Evolutionary conservation across 2,797 vertebrate species (phyloP), one percentile per base, ranked within the genome.

Genomic region (Mionectes olivaceus): DNA sequence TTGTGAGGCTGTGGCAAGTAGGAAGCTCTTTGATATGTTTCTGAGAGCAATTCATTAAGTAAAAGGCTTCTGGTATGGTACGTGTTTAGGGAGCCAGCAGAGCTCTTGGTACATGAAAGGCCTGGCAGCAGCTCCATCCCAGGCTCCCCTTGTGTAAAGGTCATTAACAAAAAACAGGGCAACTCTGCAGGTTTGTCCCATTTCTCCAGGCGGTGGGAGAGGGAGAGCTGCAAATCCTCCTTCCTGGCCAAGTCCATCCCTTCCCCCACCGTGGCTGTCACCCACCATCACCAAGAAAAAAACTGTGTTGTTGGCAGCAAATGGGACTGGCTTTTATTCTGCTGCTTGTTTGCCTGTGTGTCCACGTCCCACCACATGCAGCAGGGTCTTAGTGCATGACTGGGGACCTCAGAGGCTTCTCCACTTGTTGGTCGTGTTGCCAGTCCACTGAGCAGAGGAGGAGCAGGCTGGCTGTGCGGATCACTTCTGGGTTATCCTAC

Each of bases 21-120:
- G 90, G 88, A 89, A 93, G 53, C 39, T 82, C 91, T 85, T 90
- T 95, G 91, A 89, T 92, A n/a, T 67, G 30, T 78, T 94, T 91
- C 70, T 78, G 76, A 88, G 80, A 90, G 90, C 70, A 65, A 63
- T 91, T 91, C 59, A 78, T 89, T 77, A 75, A 94, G 65, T 53
- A 46, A 68, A 88, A 92, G 41, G 28, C 43, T 93, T 73, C 56
- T 83, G 75, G 52, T 69, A 44, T 63, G 68, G 41, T 70, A 19
- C 41, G 30, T 74, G 11, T 88, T 69, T 63, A 27, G 44, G 44
- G 39, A 87, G 61, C 67, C 80, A 53, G 28, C 7, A 9, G 83
- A 86, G 39, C 63, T 69, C 35, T 84, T 55, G 77, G 39, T 74
- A 76, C 53, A 43, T 80, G 61, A 93, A 81, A 91, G 75, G 4